phyloP scores from a whole-genome alignment of 2,113 vertebrate genomes.

The Notothenia rossii region DNA sequence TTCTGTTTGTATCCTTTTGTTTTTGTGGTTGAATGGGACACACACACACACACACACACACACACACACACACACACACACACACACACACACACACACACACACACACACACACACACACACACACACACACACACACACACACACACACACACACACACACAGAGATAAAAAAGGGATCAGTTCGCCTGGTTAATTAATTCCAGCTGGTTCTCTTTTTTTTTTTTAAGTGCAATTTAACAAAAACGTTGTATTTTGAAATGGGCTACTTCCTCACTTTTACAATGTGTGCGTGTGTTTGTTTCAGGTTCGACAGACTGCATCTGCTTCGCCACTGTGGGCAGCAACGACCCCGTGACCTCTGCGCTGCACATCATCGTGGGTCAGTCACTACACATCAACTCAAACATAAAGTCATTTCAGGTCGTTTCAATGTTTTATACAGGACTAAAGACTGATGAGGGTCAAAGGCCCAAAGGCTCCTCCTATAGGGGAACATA shows the following conservation, averaged over 20 bases:
- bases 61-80: background rate
- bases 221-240: too few relatives aligned
- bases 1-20: slow-evolving; percentile 4
- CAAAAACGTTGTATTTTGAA: too few relatives aligned
- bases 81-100: background rate
- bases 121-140: background rate
- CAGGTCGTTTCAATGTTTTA: too few relatives aligned
- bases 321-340: slow-evolving; percentile 94
- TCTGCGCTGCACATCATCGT: slow-evolving; percentile 95
- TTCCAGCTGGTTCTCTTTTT: too few relatives aligned
- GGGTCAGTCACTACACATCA: slow-evolving; percentile 79
- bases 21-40: background rate
- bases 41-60: background rate
- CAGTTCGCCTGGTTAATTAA: too few relatives aligned
- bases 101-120: background rate
- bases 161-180: too few relatives aligned
- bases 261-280: too few relatives aligned
- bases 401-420: too few relatives aligned
- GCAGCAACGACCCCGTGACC: slow-evolving; percentile 92
- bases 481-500: background rate
- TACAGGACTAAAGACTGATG: too few relatives aligned
- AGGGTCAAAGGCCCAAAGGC: background rate
- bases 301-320: slow-evolving; percentile 95
- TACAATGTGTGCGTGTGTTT: background rate
- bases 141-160: too few relatives aligned